phyloP scores from a whole-genome alignment of 2,113 vertebrate genomes.

The Natator depressus region DNA sequence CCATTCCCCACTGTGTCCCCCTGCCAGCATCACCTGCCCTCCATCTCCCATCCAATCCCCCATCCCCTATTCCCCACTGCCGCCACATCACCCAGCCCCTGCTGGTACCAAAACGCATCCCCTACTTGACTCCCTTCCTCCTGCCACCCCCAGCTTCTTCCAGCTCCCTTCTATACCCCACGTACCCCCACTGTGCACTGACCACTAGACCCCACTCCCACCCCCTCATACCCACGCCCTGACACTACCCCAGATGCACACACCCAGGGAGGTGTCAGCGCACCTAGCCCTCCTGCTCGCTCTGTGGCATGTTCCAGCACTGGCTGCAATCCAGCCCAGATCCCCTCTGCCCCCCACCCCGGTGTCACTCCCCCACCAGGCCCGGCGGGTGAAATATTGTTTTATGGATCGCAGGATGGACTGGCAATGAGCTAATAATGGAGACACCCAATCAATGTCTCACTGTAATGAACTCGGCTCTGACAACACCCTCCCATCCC shows the following conservation, averaged over 20 bases:
- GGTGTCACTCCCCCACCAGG: neutral
- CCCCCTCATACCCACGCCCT: neutral
- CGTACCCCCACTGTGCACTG: too few relatives aligned
- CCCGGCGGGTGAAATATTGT: neutral
- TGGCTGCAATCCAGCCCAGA: neutral
- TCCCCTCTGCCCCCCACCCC: neutral
- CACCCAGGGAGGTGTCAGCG: neutral
- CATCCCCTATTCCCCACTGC: too few relatives aligned
- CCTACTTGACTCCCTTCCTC: too few relatives aligned
- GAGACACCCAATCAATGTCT: neutral
- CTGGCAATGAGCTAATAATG: conserved; percentile 26
- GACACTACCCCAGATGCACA: neutral
- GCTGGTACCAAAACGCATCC: too few relatives aligned
- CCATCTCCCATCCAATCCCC: too few relatives aligned
- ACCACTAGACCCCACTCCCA: neutral
- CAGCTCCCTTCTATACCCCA: too few relatives aligned
- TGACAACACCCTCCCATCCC: neutral
- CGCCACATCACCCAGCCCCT: too few relatives aligned
- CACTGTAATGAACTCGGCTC: neutral
- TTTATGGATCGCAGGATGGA: conserved; percentile 21
- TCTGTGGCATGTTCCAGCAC: neutral
- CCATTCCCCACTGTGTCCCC: neutral
- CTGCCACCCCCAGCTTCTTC: neutral
- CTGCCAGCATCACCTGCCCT: too few relatives aligned
- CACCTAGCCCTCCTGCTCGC: neutral